Percentiles rank a stretch among this genome's conserved stretches.
phyloP scores from a whole-genome alignment of 2,888 invertebrate genomes.

The Conomelus anceps region DNA sequence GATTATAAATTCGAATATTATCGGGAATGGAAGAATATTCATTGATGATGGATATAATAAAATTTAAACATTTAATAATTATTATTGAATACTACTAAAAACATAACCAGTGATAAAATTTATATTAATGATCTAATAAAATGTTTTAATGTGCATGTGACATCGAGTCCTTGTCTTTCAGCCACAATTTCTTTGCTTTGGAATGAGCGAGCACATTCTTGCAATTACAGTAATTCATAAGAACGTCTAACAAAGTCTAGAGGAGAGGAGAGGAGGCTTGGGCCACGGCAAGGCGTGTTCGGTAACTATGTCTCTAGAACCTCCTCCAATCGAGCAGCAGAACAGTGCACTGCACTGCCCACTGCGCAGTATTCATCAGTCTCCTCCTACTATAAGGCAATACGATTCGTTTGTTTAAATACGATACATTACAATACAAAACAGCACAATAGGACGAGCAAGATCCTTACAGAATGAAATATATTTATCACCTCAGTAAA shows the following conservation, averaged over 20 bases:
- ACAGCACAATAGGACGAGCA: not conserved
- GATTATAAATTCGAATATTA: not conserved
- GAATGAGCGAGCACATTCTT: not conserved
- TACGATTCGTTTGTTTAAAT: not conserved
- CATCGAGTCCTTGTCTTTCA: not conserved
- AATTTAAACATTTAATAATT: too few species aligned
- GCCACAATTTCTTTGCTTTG: too few species aligned
- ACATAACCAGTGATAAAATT: not conserved
- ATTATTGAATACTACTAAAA: not conserved
- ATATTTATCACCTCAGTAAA: not conserved
- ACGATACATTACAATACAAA: not conserved
- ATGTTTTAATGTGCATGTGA: not conserved
- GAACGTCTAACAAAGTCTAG: too few species aligned
- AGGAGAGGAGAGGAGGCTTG: not conserved
- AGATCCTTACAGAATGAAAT: not conserved
- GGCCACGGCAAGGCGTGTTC: not conserved
- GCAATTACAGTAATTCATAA: too few species aligned
- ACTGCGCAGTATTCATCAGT: not conserved
- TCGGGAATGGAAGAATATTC: not conserved
- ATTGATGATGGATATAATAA: not conserved
- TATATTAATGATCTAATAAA: not conserved
- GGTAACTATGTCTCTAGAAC: conserved; percentile 2
- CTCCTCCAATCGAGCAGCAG: not conserved
- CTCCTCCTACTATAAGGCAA: not conserved
- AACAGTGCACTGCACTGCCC: not conserved